A percentile compares a stretch with the other conserved stretches of the same genome.
Conservation (phyloP, 2,113 vertebrate species). For the Pseudorectes ferrugineus region DNA sequence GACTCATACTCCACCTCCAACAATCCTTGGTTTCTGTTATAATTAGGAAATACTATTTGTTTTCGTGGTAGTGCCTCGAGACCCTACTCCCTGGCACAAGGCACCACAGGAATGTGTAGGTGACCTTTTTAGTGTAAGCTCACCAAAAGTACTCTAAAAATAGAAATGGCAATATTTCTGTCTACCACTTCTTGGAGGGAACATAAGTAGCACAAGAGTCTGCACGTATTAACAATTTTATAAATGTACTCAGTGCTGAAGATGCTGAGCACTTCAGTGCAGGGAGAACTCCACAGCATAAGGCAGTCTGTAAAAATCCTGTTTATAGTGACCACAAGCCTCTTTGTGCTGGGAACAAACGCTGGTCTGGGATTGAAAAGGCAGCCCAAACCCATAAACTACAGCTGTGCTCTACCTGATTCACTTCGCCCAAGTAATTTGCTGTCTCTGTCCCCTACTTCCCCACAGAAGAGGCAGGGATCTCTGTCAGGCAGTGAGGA, state of each 20-base stretch:
- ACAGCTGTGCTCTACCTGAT: not conserved
- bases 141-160: not conserved
- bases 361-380: not conserved
- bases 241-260: not conserved
- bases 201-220: not conserved
- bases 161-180: slow-evolving; percentile 1
- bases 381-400: not conserved
- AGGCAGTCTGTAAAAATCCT: not conserved
- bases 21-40: not conserved
- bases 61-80: not conserved
- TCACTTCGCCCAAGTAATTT: rapidly evolving
- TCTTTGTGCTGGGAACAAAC: not conserved
- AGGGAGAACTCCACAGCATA: not conserved
- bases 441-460: not conserved
- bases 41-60: slow-evolving; percentile 33
- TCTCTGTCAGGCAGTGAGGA: not conserved
- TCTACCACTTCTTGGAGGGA: not conserved
- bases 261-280: not conserved
- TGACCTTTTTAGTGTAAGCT: slow-evolving; percentile 8
- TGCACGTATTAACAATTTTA: not conserved
- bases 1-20: slow-evolving; percentile 4
- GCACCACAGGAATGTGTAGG: not conserved
- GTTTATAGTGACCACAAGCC: not conserved
- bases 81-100: not conserved
- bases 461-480: not conserved